Evolutionary conservation across 2,888 invertebrate genomes (phyloP).

Genomic region (Caenorhabditis sp.): DNA sequence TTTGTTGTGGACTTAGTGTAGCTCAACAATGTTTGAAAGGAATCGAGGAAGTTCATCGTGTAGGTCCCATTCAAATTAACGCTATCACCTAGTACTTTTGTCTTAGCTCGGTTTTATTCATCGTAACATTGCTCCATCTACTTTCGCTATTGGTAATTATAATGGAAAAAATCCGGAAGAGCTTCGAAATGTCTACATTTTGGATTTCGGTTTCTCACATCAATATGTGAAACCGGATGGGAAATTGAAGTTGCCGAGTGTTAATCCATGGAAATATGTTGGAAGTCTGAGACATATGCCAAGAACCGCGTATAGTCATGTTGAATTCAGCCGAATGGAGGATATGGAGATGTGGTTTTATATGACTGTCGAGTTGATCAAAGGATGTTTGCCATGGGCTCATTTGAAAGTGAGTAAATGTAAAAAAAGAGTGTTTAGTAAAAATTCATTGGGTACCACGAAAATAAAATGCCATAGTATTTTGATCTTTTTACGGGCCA

Average conservation of each 20-base stretch:
- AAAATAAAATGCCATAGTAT: too few relatives aligned
- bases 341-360: constrained; percentile 57
- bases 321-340: constrained; percentile 48
- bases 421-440: too few relatives aligned
- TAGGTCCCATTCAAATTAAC: constrained; percentile 2
- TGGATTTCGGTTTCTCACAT: constrained; percentile 51
- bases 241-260: constrained; percentile 42
- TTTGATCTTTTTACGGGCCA: too few relatives aligned
- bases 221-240: constrained; percentile 45
- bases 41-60: constrained; percentile 47
- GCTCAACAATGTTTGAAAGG: constrained; percentile 50
- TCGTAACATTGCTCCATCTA: constrained; percentile 49
- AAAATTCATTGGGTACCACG: background rate
- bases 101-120: constrained; percentile 44
- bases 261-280: constrained; percentile 47
- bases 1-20: constrained; percentile 49
- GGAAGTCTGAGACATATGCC: constrained; percentile 49
- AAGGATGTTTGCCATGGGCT: constrained; percentile 53
- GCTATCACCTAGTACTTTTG: background rate
- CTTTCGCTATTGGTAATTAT: constrained; percentile 47
- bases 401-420: constrained; percentile 24
- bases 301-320: constrained; percentile 32
- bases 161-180: constrained; percentile 30
- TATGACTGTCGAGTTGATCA: constrained; percentile 49
- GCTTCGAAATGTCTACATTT: constrained; percentile 36